Evolutionary conservation across 2,797 vertebrate species (phyloP).

Genomic region (Eupleurogrammus muticus): DNA sequence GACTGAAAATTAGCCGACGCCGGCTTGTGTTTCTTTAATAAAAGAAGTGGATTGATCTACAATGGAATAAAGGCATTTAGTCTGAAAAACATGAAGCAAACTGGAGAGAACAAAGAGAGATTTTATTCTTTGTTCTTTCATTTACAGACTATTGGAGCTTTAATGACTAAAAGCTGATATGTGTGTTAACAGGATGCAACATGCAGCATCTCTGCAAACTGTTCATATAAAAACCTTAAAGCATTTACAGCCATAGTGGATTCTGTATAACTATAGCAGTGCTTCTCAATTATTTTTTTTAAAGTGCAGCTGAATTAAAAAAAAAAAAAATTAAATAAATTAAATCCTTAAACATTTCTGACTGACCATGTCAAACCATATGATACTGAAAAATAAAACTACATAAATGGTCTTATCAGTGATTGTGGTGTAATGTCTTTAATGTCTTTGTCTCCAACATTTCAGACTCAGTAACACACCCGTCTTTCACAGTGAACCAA

Average conservation of each 20-base stretch:
- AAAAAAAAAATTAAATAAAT: no score
- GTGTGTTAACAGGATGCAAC: neutral
- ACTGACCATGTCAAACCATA: no score
- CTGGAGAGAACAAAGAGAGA: neutral
- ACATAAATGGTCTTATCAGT: no score
- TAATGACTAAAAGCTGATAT: neutral
- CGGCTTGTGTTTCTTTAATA: neutral
- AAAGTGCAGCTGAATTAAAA: no score
- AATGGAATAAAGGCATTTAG: neutral
- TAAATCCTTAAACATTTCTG: no score
- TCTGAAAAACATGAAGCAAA: neutral
- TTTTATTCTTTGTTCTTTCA: neutral
- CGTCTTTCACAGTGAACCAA: no score
- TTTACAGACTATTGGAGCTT: neutral
- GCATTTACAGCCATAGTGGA: neutral
- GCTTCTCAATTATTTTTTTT: neutral
- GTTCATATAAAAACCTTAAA: constrained; percentile 8
- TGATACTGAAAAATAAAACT: no score
- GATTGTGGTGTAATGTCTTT: no score
- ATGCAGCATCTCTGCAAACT: neutral
- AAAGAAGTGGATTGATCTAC: constrained; percentile 4
- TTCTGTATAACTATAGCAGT: constrained; percentile 3
- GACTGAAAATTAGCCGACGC: neutral
- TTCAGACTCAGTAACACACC: no score
- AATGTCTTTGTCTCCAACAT: no score